Conservation (phyloP, 92 coral and sea anemone genomes). For the Pocillopora meandrina region DNA sequence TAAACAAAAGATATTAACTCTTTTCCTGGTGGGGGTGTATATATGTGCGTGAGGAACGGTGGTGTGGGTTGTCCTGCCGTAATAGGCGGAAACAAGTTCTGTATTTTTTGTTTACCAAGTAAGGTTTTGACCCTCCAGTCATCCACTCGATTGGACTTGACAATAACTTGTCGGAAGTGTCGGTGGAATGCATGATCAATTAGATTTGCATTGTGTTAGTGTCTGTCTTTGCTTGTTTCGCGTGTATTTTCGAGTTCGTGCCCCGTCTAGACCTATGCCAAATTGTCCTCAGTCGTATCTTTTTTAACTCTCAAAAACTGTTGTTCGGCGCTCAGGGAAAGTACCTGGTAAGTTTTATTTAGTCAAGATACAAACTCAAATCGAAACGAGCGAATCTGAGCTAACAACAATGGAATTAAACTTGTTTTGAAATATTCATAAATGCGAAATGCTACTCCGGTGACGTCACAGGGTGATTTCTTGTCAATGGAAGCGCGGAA, state of each 20-base stretch:
- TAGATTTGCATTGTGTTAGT: conserved; percentile 1
- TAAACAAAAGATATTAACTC: too few species aligned
- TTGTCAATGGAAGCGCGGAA: conserved; percentile 57
- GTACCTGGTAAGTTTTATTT: background rate
- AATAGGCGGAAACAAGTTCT: conserved; percentile 2
- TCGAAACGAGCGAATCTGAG: conserved; percentile 5
- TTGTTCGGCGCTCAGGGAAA: background rate
- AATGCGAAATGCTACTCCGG: conserved; percentile 53
- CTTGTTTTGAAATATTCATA: conserved; percentile 63
- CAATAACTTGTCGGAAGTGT: conserved; percentile 22
- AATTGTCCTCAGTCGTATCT: background rate
- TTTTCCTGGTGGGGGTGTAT: too few species aligned
- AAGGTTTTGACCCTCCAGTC: background rate
- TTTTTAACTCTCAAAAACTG: background rate
- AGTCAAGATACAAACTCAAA: background rate
- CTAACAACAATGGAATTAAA: conserved; percentile 36
- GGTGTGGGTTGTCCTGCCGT: background rate
- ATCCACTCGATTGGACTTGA: conserved; percentile 13
- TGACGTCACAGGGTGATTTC: conserved; percentile 76
- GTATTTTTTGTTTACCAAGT: background rate
- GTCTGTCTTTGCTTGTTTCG: conserved; percentile 37
- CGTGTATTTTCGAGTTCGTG: conserved; percentile 21
- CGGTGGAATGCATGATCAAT: background rate
- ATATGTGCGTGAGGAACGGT: background rate
- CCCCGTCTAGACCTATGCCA: background rate